Evolutionary conservation across 64 coral and sea anemone species (phyloP).

Genomic region (Stylophora pistillata): DNA sequence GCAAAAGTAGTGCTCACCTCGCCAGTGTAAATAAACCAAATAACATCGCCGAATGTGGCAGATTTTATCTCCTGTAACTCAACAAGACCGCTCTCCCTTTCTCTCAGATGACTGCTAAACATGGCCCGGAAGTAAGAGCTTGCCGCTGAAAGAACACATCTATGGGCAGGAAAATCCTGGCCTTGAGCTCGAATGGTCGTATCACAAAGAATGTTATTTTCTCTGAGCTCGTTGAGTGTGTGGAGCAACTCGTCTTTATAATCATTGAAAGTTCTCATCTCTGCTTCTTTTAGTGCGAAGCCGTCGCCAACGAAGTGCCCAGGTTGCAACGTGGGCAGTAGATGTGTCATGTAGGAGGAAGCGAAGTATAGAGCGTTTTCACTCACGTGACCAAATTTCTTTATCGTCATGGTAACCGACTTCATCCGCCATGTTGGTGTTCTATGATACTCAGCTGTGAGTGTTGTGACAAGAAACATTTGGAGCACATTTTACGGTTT

Average conservation of each 20-base stretch:
- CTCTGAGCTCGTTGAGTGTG: constrained; percentile 26
- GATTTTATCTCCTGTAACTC: constrained; percentile 24
- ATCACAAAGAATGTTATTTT: constrained; percentile 43
- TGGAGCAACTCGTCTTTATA: not conserved
- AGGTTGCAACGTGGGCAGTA: no score
- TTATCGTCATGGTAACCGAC: no score
- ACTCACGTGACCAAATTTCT: no score
- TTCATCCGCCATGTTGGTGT: no score
- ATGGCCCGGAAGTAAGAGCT: constrained; percentile 47
- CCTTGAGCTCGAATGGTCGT: constrained; percentile 28
- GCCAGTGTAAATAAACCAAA: constrained; percentile 57
- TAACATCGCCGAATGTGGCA: not conserved
- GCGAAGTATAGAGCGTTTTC: no score
- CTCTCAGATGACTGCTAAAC: constrained; percentile 34
- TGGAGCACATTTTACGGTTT: no score
- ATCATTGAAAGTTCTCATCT: not conserved
- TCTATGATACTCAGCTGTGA: no score
- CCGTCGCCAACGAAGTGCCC: no score
- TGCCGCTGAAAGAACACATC: constrained; percentile 2
- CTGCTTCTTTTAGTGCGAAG: no score
- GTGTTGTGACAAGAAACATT: no score
- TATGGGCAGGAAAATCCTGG: constrained; percentile 23
- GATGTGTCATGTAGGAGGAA: no score
- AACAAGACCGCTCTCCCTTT: not conserved
- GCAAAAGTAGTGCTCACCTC: not conserved